These are phyloP conservation scores for Aulostomus chinensis DNA, from an alignment of 2,797 vertebrate species.

Conservation along the genomic window DNA sequence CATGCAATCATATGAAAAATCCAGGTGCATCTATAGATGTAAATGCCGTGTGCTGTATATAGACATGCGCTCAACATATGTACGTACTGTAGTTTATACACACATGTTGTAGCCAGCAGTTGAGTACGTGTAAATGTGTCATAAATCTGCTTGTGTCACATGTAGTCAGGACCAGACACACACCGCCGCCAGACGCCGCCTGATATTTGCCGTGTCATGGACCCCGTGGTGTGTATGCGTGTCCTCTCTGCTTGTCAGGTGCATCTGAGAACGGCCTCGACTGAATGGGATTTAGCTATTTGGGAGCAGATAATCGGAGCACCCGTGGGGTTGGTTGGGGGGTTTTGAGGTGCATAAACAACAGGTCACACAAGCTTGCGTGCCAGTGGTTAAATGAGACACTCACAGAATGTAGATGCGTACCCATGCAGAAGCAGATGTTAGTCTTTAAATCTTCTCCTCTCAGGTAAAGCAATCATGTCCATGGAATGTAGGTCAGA, in stretches of 20 bases:
- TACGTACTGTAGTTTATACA: slow-evolving; percentile 8
- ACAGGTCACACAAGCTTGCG: slow-evolving; percentile 34
- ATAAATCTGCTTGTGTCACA: slow-evolving; percentile 64
- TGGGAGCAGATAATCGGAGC: no score
- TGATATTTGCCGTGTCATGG: slow-evolving; percentile 24
- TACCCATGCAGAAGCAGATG: slow-evolving; percentile 50
- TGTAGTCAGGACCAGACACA: slow-evolving; percentile 48
- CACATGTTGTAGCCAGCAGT: slow-evolving; percentile 22
- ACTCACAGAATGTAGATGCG: slow-evolving; percentile 6
- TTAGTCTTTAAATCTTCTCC: slow-evolving; percentile 57
- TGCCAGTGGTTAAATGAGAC: slow-evolving; percentile 38
- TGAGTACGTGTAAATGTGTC: slow-evolving; percentile 41
- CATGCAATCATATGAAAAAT: slow-evolving; percentile 4
- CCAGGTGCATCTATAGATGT: slow-evolving; percentile 8
- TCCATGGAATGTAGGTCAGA: slow-evolving; percentile 68
- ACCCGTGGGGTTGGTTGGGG: no score
- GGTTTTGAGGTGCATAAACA: no score
- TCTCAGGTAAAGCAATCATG: slow-evolving; percentile 68
- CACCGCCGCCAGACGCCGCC: slow-evolving; percentile 33
- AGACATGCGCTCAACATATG: neutral
- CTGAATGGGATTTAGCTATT: no score
- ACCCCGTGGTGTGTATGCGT: neutral
- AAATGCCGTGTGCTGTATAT: slow-evolving; percentile 10
- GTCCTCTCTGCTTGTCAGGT: neutral
- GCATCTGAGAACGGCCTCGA: no score